phyloP scores from a whole-genome alignment of 1,140 invertebrate genomes.

The Planococcus citri region DNA sequence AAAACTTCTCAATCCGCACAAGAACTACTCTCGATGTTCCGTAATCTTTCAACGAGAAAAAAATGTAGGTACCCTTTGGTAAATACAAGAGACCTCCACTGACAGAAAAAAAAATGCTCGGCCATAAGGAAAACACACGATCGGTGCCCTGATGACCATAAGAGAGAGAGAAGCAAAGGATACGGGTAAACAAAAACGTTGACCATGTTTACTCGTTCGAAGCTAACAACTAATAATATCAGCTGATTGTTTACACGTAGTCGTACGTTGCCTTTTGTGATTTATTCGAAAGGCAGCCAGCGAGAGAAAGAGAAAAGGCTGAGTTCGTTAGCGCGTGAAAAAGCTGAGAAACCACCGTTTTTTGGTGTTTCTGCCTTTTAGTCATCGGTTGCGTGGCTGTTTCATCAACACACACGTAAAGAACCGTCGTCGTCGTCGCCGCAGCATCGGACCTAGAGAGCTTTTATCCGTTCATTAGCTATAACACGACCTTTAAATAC shows the following conservation, averaged over 20 bases:
- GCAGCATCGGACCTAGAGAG: too few species aligned
- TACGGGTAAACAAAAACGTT: background rate
- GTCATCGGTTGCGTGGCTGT: background rate
- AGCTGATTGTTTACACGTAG: background rate
- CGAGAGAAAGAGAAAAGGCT: background rate
- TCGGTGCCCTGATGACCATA: too few species aligned
- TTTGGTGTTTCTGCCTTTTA: background rate
- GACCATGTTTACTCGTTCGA: conserved; percentile 2
- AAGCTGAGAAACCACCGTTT: background rate
- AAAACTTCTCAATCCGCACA: too few species aligned
- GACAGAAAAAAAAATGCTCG: too few species aligned
- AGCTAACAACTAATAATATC: conserved; percentile 4
- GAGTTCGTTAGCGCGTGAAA: background rate
- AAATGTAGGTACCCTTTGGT: too few species aligned
- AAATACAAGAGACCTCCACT: too few species aligned
- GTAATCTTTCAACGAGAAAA: too few species aligned
- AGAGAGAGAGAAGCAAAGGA: too few species aligned
- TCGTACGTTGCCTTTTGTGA: background rate
- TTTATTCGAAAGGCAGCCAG: background rate
- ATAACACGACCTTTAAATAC: too few species aligned
- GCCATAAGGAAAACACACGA: too few species aligned
- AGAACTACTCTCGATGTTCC: too few species aligned
- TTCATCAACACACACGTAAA: background rate
- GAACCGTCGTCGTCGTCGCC: background rate
- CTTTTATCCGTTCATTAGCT: background rate